A percentile compares a stretch with the other conserved stretches of the same genome.
These are phyloP conservation scores for Nycteola revayana DNA, from an alignment of 2,888 invertebrate genomes.

Conservation along the genomic window DNA sequence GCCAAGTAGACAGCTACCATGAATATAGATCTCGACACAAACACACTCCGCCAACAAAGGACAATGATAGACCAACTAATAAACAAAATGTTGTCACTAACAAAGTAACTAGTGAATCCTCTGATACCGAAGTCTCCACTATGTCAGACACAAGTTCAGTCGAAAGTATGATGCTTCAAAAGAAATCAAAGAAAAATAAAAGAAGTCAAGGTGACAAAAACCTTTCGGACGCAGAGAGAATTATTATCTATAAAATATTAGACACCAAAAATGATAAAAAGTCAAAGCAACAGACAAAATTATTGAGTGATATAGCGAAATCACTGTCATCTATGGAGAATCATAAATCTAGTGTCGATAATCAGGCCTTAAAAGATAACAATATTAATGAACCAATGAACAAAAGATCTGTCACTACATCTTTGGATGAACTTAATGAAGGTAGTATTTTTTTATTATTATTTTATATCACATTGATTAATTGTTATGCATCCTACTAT, in stretches of 20 bases:
- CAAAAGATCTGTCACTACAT: constrained; percentile 27
- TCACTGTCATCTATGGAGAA: constrained; percentile 39
- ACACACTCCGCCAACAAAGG: constrained; percentile 74
- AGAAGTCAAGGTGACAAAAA: constrained; percentile 28
- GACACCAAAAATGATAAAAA: constrained; percentile 50
- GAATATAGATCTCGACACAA: constrained; percentile 72
- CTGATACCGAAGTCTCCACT: constrained; percentile 35
- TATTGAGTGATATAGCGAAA: constrained; percentile 45
- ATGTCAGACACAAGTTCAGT: constrained; percentile 53
- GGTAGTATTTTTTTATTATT: constrained; percentile 32
- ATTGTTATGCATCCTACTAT: too few species aligned
- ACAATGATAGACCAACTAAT: constrained; percentile 31
- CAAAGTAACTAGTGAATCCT: constrained; percentile 36
- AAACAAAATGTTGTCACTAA: constrained; percentile 48
- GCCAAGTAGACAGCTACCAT: constrained; percentile 66
- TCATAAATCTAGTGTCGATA: constrained; percentile 3
- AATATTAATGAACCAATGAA: constrained; percentile 3
- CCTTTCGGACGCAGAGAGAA: constrained; percentile 60
- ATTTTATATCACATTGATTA: constrained; percentile 2
- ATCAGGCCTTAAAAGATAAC: constrained; percentile 1
- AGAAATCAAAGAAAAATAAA: constrained; percentile 22
- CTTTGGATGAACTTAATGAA: constrained; percentile 52
- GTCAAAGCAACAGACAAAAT: constrained; percentile 36
- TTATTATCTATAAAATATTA: constrained; percentile 69
- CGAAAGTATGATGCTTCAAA: constrained; percentile 38